phyloP scores from a whole-genome alignment of 2,113 vertebrate species.

The Podarcis muralis region DNA sequence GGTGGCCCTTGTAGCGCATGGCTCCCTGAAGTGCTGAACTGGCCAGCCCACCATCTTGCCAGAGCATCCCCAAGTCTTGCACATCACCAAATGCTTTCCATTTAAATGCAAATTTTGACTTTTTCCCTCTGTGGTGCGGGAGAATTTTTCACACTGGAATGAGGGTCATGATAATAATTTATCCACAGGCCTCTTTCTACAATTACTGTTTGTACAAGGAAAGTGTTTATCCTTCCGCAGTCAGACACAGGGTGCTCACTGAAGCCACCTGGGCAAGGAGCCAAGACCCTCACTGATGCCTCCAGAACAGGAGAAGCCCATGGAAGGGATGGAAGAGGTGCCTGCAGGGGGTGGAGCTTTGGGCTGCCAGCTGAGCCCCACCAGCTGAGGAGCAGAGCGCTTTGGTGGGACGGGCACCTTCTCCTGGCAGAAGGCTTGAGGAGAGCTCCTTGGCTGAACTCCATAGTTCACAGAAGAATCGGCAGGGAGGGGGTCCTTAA shows the following conservation, averaged over 20 bases:
- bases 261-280: too few relatives aligned
- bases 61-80: conserved; percentile 14
- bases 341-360: background rate
- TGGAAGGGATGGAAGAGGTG: too few relatives aligned
- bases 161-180: conserved; percentile 80
- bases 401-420: background rate
- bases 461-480: background rate
- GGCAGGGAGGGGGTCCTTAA: background rate
- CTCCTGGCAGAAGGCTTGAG: background rate
- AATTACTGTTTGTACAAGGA: conserved; percentile 71
- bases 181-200: conserved; percentile 70
- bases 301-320: background rate
- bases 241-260: background rate
- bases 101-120: conserved; percentile 87
- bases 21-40: background rate
- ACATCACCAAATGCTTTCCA: conserved; percentile 64
- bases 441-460: background rate
- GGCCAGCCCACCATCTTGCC: fast-evolving
- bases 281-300: too few relatives aligned
- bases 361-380: background rate
- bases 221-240: conserved; percentile 28
- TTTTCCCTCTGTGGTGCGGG: conserved; percentile 73
- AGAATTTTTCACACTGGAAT: conserved; percentile 71
- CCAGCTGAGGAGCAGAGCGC: background rate
- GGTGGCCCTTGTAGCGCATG: too few relatives aligned